Evolutionary conservation across 2,797 vertebrate genomes (phyloP).

Genomic region (Caiman crocodilus): DNA sequence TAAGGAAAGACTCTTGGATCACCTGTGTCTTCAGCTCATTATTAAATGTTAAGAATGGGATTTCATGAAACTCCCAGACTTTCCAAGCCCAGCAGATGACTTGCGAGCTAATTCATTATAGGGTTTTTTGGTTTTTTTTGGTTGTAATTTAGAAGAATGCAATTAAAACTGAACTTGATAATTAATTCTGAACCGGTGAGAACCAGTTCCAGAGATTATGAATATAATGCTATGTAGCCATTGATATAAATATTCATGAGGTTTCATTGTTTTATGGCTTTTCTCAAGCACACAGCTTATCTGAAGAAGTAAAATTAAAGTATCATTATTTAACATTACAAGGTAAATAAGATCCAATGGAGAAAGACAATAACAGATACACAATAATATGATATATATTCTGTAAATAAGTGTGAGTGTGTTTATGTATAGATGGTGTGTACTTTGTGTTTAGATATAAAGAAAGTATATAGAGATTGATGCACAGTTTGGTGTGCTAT

Average conservation of each 20-base stretch:
- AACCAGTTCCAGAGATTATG: constrained; percentile 87
- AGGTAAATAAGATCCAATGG: constrained; percentile 78
- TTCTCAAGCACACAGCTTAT: constrained; percentile 81
- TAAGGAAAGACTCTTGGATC: constrained; percentile 69
- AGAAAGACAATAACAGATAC: constrained; percentile 62
- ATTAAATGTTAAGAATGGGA: constrained; percentile 73
- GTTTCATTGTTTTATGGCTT: constrained; percentile 81
- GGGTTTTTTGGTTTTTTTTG: not conserved
- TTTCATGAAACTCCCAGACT: constrained; percentile 68
- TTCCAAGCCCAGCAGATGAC: constrained; percentile 76
- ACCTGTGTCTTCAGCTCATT: constrained; percentile 60
- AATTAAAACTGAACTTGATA: constrained; percentile 89
- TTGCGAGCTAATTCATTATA: constrained; percentile 81
- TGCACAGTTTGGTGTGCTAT: not conserved
- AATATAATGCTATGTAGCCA: constrained; percentile 83
- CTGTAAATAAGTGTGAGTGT: constrained; percentile 23
- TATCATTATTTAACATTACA: constrained; percentile 80
- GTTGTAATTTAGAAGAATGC: constrained; percentile 85
- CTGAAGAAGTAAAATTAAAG: constrained; percentile 83
- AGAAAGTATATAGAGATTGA: too few relatives aligned
- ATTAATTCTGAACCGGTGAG: constrained; percentile 87
- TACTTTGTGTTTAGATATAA: not conserved
- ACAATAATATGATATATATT: not conserved
- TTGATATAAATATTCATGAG: constrained; percentile 87
- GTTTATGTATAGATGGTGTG: not conserved